Evolutionary conservation across 2,888 invertebrate genomes (phyloP), one percentile per base, ranked within the genome.

Genomic region (Aleiodes leptofemur): DNA sequence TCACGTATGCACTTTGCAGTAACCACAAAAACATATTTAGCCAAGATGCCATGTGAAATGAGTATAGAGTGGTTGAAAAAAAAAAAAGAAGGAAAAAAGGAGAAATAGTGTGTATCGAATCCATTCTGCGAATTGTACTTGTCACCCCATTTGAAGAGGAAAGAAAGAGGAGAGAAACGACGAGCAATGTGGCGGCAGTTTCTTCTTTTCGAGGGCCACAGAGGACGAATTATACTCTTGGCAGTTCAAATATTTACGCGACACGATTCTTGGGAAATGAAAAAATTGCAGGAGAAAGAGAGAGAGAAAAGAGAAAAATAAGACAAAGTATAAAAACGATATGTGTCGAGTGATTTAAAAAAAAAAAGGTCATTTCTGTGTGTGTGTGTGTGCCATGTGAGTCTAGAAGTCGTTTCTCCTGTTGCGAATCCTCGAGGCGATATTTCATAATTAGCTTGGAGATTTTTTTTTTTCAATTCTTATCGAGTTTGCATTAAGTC

Each of bases 361-460:
- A 34, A 48, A 23, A 51, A 71, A 64, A 72, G 64, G 57, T 23
- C 23, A 2, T 23, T 1, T 23, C 1, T 23, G 23, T 23, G 23
- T 23, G 23, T 23, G 56, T 16, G 69, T 61, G 11, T 43, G 57
- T 55, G 55, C 23, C 43, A 23, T 55, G 69, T 38, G 48, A 23
- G 64, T 55, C 61, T 70, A 66, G 59, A 69, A 68, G 75, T 76
- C 69, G 69, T 50, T 57, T 53, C 53, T 43, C 23, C 38, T 55
- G 29, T n/a, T 69, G 31, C 34, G 48, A 56, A 64, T 72, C 48
- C 48, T 31, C 14, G 78, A 79, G 76, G 85, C 80, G 83, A 85
- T 86, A 87, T 85, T 87, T 87, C 86, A 87, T 86, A 87, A 87
- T 87, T 87, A 87, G 85, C 86, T 82, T 82, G 81, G 82, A 86